A percentile compares a stretch with the other conserved stretches of the same genome.
Conservation (phyloP, 2,888 invertebrate genomes). For the Ophioninae sp. region DNA sequence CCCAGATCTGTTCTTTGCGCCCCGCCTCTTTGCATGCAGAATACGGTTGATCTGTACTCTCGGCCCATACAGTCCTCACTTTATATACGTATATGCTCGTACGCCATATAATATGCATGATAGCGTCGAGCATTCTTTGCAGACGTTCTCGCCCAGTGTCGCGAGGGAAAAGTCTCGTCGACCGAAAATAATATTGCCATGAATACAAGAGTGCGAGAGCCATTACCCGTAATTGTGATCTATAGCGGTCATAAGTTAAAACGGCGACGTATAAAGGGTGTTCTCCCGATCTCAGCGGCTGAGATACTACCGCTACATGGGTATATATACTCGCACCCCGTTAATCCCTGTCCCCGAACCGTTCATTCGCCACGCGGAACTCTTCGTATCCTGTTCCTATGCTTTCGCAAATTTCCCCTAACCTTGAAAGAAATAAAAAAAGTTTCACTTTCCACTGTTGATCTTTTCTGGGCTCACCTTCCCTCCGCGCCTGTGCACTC, state of each 20-base stretch:
- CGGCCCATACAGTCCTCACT: neutral
- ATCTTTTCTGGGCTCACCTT: constrained; percentile 29
- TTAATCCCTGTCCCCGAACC: constrained; percentile 73
- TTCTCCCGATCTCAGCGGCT: constrained; percentile 60
- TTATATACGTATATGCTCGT: constrained; percentile 41
- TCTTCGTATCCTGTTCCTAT: constrained; percentile 60
- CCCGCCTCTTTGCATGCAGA: constrained; percentile 12
- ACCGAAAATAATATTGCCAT: constrained; percentile 78
- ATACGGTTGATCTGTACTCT: constrained; percentile 2
- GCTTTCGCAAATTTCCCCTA: constrained; percentile 48
- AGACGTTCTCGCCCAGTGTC: constrained; percentile 28
- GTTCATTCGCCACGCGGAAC: constrained; percentile 54
- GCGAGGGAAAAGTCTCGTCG: constrained; percentile 59
- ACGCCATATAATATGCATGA: constrained; percentile 13
- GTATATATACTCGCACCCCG: constrained; percentile 66
- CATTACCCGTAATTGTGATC: constrained; percentile 80
- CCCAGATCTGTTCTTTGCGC: constrained; percentile 1
- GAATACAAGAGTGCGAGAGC: constrained; percentile 77
- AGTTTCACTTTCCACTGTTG: constrained; percentile 51
- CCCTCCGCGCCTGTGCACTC: constrained; percentile 40
- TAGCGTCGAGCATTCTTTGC: constrained; percentile 38
- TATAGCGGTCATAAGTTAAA: constrained; percentile 78
- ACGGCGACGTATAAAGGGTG: constrained; percentile 77
- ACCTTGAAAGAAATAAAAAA: no score
- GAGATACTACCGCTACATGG: constrained; percentile 6